phyloP scores from a whole-genome alignment of 2,888 invertebrate species.

The Cryptus armator region DNA sequence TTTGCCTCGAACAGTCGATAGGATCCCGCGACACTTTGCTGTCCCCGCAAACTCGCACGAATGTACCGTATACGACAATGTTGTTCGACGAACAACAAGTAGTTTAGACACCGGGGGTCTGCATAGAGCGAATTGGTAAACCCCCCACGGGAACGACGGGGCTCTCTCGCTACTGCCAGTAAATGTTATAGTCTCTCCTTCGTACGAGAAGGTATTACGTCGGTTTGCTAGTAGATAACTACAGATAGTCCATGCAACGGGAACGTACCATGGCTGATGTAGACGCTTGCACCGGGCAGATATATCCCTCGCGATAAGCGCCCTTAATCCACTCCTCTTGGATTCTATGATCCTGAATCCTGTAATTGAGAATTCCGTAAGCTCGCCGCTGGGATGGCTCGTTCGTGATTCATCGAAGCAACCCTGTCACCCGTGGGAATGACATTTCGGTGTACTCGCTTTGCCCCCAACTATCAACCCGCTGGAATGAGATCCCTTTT shows the following conservation, averaged over 20 bases:
- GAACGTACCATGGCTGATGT: not conserved
- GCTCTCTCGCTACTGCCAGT: not conserved
- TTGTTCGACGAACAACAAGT: conserved; percentile 46
- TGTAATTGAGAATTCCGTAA: conserved; percentile 77
- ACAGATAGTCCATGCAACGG: not conserved
- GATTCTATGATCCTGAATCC: conserved; percentile 78
- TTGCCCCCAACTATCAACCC: not conserved
- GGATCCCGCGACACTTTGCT: conserved; percentile 34
- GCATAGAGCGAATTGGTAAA: conserved; percentile 29
- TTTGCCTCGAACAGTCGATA: conserved; percentile 29
- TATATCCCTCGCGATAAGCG: conserved; percentile 75
- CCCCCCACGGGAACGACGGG: conserved; percentile 5
- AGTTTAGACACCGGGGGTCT: conserved; percentile 21
- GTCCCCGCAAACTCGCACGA: conserved; percentile 9
- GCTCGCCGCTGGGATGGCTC: conserved; percentile 65
- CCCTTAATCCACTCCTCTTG: conserved; percentile 75
- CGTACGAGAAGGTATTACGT: not conserved
- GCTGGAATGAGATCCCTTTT: conserved; percentile 10
- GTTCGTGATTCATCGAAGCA: conserved; percentile 24
- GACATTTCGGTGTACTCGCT: conserved; percentile 6
- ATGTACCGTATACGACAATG: conserved; percentile 34
- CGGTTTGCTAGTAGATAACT: conserved; percentile 8
- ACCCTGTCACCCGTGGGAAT: conserved; percentile 21
- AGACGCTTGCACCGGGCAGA: conserved; percentile 12
- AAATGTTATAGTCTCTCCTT: conserved; percentile 21